Base-by-base conservation (phyloP, 2,888 invertebrate species). In the Sthenelais limicola region DNA sequence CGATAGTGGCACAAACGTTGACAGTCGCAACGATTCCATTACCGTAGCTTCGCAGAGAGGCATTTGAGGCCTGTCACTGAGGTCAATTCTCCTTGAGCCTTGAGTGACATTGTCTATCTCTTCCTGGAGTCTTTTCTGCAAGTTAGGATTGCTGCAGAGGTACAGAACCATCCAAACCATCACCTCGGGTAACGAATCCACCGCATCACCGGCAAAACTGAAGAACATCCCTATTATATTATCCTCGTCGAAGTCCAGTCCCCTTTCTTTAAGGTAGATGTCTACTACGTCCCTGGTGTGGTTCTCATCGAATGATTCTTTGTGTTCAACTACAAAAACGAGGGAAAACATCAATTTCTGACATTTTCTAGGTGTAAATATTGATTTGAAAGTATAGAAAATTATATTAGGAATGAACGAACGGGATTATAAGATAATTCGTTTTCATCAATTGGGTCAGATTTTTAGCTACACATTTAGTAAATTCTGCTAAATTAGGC, bases 141-240 rank as follows among this genome's bases (percentile, higher is more conserved):
- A 3, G 9, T 70, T 38, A 12, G 24, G 54, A 56, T 56, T n/a
- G 18, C 24, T 21, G 30, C 32, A 30, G 2, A 70, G 12, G 33
- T 56, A 70, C 32, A 70, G 70, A 7, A 70, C n/a, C 32, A 56
- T 33, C 70, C 70, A 70, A 9, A 56, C 43, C 70, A 70, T 70
- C 18, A 38, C 33, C 38, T 56, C 70, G 12, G 70, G 70, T 24
- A 70, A 26, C 2, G 54, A 56, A 21, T 70, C 70, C 15, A 70
- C 56, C 5, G 70, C 56, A 28, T 70, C 70, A 18, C 70, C 70
- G 24, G 38, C 54, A 5, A 70, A 54, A 26, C 70, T 56, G 30
- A 56, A 56, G 56, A 70, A 70, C 12, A 70, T 32, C 3, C 70
- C 70, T 18, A 70, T 33, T 12, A 70, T 35, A 12, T 33, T 26